Evolutionary conservation across 2,113 vertebrate species (phyloP), one percentile per base, ranked within the genome.

Genomic region (Cygnus atratus): DNA sequence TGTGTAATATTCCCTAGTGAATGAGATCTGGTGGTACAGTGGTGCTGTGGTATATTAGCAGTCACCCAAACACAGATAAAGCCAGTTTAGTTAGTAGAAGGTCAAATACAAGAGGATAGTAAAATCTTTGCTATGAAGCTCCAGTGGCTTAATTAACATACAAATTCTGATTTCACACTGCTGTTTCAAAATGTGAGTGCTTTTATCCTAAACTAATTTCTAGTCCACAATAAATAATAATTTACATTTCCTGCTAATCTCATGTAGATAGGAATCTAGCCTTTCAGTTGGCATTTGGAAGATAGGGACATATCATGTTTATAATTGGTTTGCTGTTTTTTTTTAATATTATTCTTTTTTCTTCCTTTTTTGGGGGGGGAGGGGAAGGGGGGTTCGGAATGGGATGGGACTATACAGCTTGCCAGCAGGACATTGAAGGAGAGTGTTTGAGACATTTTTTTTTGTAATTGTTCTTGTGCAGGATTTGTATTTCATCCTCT

Each of bases 161-260:
- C 44, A 93, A 75, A 87, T 95, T 96, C 78, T 37, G 8, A 86
- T 92, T 95, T 96, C 76, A 87, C 35, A 57, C 74, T 54, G 62
- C 43, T 79, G 57, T 93, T 96, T 95, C 73, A 89, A 89, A 81
- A 85, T 93, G 19, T 35, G 88, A 94, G 25, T 74, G 41, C 37
- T 96, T 97, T 96, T 88, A 92, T 93, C 50, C 62, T 76, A 93
- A 79, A 78, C 57, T 85, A 84, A 87, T 93, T 95, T 94, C 54
- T 95, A 95, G 43, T 16, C 41, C 44, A 90, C 37, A 55, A 78
- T 92, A 96, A 92, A 96, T 88, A 93, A 93, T 92, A 86, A 71
- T 90, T 95, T 84, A 93, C 74, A 95, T 92, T 93, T 94, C 48
- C 44, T 90, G 48, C 79, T 94, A 96, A 95, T 95, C 52, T 96